phyloP scores from a whole-genome alignment of 2,113 vertebrate species.

The Cnemophilus loriae region DNA sequence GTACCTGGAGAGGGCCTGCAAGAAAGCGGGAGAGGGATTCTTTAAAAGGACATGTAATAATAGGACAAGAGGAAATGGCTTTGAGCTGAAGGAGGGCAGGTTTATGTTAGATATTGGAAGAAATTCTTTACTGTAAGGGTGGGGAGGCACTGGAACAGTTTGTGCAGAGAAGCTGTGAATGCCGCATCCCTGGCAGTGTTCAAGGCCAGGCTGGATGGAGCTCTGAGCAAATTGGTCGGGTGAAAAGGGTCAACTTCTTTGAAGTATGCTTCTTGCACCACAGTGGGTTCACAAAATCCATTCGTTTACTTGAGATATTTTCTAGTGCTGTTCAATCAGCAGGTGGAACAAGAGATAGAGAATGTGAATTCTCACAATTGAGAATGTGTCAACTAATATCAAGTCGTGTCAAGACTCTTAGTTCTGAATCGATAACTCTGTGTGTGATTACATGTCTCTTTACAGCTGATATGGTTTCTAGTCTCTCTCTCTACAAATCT shows the following conservation, averaged over 20 bases:
- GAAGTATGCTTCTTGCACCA: not conserved
- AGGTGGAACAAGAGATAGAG: conserved; percentile 48
- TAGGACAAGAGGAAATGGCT: not conserved
- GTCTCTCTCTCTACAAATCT: not conserved
- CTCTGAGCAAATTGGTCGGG: not conserved
- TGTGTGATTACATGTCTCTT: conserved; percentile 64
- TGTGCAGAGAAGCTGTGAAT: not conserved
- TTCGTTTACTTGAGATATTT: conserved; percentile 57
- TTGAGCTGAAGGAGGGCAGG: not conserved
- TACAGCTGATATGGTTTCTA: conserved; percentile 39
- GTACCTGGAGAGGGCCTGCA: not conserved
- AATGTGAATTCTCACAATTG: too few species aligned
- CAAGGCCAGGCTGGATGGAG: too few species aligned
- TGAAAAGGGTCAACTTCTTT: not conserved
- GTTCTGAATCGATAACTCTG: conserved; percentile 62
- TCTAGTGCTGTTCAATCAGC: conserved; percentile 57
- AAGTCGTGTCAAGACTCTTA: conserved; percentile 67
- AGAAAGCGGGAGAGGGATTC: not conserved
- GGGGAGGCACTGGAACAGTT: not conserved
- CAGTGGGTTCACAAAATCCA: conserved; percentile 16
- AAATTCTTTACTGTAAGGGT: not conserved
- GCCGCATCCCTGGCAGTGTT: not conserved
- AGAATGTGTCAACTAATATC: conserved; percentile 72
- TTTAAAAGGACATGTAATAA: not conserved
- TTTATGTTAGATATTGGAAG: not conserved